Evolutionary conservation across 2,797 vertebrate genomes (phyloP), one percentile per base, ranked within the genome.

Genomic region (Aphelocoma californica): DNA sequence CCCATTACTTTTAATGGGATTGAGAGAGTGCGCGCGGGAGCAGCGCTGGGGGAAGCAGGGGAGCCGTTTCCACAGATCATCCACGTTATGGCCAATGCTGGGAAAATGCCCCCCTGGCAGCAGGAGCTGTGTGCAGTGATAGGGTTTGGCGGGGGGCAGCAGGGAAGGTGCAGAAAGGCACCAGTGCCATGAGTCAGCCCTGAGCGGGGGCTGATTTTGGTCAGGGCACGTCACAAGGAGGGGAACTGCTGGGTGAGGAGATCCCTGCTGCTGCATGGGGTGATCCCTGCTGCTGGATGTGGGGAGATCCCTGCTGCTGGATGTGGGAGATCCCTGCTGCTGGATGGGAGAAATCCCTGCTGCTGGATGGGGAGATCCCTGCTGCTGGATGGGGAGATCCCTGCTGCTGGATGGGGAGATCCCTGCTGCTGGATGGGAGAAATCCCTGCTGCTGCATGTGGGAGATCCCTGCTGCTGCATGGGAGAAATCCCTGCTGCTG

Each of bases 1-100:
- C 78, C 96, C 93, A 94, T 97, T 97, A 92, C 94, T 93, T 96
- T 96, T 97, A 93, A 97, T 85, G 81, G 95, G 70, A 89, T 29
- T 67, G 88, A 53, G 84, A 26, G 71, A 75, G 78, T 1, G 45
- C 9, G 0, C 1, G 2, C 3, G 28, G 82, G 90, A 94, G 51
- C 90, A 18, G 90, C 3, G 0, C 9, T 3, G 48, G 48, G 77
- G 79, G 72, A 88, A 45, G 81, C 94, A 23, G 80, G 60, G 92
- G 95, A 96, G 92, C 61, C 54, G 25, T 86, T 95, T 44, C 45
- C 82, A 57, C 65, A 8, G 61, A 56, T 66, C 80, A 13, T 48
- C 86, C 75, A 9, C 16, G 81, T 93, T 67, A 92, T 16, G 53
- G 80, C 60, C 50, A 51, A 3, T 10, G 3, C 88, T 71, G 83